These are phyloP conservation scores for Picus viridis DNA, from an alignment of 2,797 vertebrate species.

Conservation along the genomic window DNA sequence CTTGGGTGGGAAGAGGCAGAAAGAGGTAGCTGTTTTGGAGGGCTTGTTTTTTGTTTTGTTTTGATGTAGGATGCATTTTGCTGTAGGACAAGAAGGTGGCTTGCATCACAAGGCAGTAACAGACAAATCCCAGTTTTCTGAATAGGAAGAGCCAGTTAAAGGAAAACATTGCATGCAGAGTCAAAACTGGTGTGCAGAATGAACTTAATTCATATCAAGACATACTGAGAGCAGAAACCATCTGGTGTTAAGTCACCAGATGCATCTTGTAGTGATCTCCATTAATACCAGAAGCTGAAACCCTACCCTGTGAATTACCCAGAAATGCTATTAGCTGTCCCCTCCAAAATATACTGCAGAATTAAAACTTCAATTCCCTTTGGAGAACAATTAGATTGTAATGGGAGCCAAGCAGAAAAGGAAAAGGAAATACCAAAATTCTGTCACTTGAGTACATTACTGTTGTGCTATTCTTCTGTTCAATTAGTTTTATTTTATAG, in stretches of 20 bases:
- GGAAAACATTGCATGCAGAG: neutral
- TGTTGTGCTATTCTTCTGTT: neutral
- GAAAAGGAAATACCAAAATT: constrained; percentile 8
- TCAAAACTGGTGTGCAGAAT: neutral
- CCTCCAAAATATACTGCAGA: neutral
- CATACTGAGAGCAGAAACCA: neutral
- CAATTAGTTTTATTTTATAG: constrained; percentile 10
- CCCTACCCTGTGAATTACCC: neutral
- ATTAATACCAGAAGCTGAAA: constrained; percentile 28
- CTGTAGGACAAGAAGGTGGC: neutral
- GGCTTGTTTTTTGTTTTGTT: neutral
- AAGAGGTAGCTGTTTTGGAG: neutral
- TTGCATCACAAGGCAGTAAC: neutral
- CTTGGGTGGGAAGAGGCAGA: neutral
- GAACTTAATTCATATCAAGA: neutral
- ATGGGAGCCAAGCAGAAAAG: constrained; percentile 6
- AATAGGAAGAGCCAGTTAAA: neutral
- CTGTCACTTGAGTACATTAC: neutral
- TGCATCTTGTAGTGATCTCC: neutral
- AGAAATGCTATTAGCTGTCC: neutral
- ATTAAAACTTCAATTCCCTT: constrained; percentile 5
- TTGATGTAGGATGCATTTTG: neutral
- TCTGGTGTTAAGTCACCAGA: neutral
- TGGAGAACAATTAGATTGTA: constrained; percentile 11
- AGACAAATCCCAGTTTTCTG: constrained; percentile 6